phyloP scores from a whole-genome alignment of 2,113 vertebrate genomes.

The Mus spicilegus region DNA sequence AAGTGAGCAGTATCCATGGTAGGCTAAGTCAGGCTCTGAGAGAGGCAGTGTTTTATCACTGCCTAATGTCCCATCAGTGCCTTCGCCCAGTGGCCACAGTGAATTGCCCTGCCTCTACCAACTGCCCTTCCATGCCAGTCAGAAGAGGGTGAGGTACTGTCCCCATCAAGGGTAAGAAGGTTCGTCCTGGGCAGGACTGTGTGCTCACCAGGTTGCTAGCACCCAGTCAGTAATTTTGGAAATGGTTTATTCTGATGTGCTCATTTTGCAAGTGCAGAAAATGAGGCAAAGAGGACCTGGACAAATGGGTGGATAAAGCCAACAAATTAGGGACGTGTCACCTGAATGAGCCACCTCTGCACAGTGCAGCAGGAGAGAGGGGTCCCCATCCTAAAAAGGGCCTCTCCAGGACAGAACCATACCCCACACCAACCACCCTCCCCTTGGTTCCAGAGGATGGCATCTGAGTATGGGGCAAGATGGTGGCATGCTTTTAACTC shows the following conservation, averaged over 20 bases:
- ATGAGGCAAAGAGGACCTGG: background rate
- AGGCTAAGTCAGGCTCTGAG: slow-evolving; percentile 81
- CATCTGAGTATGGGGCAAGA: background rate
- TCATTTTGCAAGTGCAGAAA: slow-evolving; percentile 39
- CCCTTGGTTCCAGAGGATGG: background rate
- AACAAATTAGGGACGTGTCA: background rate
- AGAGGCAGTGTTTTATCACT: slow-evolving; percentile 75
- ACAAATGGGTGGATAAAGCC: background rate
- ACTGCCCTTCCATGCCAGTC: slow-evolving; percentile 5
- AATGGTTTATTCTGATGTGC: background rate
- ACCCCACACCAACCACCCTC: background rate
- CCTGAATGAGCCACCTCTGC: background rate
- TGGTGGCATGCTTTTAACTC: background rate
- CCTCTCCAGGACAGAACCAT: background rate
- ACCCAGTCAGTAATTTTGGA: background rate
- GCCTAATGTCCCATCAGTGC: slow-evolving; percentile 73
- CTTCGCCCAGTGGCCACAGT: background rate
- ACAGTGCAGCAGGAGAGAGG: background rate
- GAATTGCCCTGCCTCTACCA: slow-evolving; percentile 74
- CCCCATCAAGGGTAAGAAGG: background rate
- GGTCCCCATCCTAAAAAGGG: background rate
- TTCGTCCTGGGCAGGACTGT: background rate
- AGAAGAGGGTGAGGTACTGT: background rate
- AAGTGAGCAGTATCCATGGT: slow-evolving; percentile 80
- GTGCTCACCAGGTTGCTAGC: background rate